Base-by-base conservation (phyloP, 2,797 vertebrate genomes). In the Limnodromus scolopaceus region DNA sequence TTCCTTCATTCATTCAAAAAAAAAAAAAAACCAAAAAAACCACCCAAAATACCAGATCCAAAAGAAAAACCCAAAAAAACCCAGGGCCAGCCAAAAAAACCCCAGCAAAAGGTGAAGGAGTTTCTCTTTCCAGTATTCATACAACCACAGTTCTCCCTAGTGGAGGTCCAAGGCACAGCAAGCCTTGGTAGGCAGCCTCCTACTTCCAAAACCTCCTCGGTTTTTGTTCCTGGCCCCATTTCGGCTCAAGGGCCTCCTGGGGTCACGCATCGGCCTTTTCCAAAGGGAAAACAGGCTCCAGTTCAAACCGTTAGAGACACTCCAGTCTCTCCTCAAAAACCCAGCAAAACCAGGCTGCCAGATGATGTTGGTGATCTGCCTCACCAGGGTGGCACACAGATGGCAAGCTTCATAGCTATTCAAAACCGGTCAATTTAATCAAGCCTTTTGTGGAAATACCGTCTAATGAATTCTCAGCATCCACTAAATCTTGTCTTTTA, bases 71-170 rank as follows among this genome's bases (percentile, higher is more conserved):
- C 54, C 51, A 55, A 22, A 82, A 54, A 91, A 60, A 1, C 1
- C 1, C 48, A 84, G 84, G 34, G 5, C 20, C 34, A 84, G 23
- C 41, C 53, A 58, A 90, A 94, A 87, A 85, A 11, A 1, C 19
- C 60, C 38, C 39, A 66, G 63, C 28, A 51, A 77, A 92, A 92
- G 53, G 48, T 85, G 61, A 89, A 77, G 13, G 46, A 41, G 36
- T 69, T 92, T 88, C 78, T 94, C 68, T 84, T 72, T 43, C 74
- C 84, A 92, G 71, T 77, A 96, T 95, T 95, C 84, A 48, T 94
- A 97, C 94, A 95, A 94, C 95, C 78, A 96, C 43, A 97, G 95
- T 97, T 95, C 96, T 97, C 95, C 92, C 96, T 97, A 96, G 96
- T 96, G 96, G 96, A 95, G 84, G 75, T 28, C 88, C 60, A 83